Conservation (phyloP, 2,888 invertebrate species). For the Amphipyra berbera region DNA sequence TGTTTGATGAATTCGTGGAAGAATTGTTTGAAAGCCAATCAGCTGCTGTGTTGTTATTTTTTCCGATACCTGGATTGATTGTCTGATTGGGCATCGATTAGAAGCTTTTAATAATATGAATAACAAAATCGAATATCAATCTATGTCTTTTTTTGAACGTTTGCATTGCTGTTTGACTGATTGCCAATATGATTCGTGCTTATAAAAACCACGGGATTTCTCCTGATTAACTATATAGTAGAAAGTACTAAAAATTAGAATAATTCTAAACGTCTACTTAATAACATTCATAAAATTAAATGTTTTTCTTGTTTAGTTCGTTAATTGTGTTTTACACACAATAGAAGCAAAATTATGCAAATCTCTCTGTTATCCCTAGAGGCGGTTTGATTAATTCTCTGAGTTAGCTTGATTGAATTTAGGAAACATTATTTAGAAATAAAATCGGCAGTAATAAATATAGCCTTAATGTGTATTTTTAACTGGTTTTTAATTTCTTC, state of each 20-base stretch:
- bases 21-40: slow-evolving; percentile 34
- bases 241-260: no score
- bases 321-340: slow-evolving; percentile 62
- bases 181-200: no score
- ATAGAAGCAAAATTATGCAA: slow-evolving; percentile 63
- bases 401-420: slow-evolving; percentile 48
- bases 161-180: no score
- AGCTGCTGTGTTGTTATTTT: slow-evolving; percentile 22
- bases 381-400: slow-evolving; percentile 60
- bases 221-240: no score
- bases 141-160: no score
- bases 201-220: no score
- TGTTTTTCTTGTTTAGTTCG: slow-evolving; percentile 48
- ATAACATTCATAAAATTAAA: slow-evolving; percentile 35
- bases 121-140: no score
- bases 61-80: slow-evolving; percentile 14
- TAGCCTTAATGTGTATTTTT: no score
- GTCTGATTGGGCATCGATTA: slow-evolving; percentile 3
- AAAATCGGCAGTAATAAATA: slow-evolving; percentile 13
- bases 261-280: neutral
- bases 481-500: no score
- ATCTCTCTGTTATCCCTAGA: slow-evolving; percentile 58
- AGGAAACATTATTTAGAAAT: slow-evolving; percentile 31
- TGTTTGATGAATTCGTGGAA: slow-evolving; percentile 26
- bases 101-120: neutral